Percentiles rank a stretch among this genome's conserved stretches.
phyloP scores from a whole-genome alignment of 2,797 vertebrate species.

The Brotula barbata region DNA sequence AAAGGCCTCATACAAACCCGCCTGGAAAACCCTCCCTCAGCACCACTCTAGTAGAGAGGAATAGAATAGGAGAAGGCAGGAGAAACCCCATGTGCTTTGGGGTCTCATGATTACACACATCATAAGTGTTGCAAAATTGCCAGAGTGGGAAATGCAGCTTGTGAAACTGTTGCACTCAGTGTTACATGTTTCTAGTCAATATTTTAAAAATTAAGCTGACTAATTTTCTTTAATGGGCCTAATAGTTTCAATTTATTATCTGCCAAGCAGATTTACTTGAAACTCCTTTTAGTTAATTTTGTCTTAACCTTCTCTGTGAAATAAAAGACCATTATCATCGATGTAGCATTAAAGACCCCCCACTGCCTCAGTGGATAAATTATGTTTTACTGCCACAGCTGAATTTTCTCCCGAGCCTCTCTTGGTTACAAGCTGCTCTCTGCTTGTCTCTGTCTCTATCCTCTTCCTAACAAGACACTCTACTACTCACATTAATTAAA shows the following conservation, averaged over 20 bases:
- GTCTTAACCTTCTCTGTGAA: slow-evolving; percentile 66
- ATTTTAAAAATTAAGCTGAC: too few species aligned
- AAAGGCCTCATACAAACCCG: slow-evolving; percentile 65
- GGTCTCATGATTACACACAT: slow-evolving; percentile 41
- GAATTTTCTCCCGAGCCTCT: slow-evolving; percentile 73
- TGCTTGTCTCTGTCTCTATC: slow-evolving; percentile 76
- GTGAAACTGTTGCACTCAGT: slow-evolving; percentile 1
- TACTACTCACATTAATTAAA: slow-evolving; percentile 97
- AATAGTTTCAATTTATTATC: slow-evolving; percentile 26
- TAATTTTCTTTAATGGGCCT: too few species aligned
- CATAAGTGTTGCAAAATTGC: slow-evolving; percentile 35
- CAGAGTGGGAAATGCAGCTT: slow-evolving; percentile 6
- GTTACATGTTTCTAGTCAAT: too few species aligned
- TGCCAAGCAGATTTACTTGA: slow-evolving; percentile 81
- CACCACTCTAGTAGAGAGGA: slow-evolving; percentile 66
- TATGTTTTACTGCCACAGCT: slow-evolving; percentile 83
- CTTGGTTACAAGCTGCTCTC: slow-evolving; percentile 20
- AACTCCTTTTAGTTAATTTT: slow-evolving; percentile 78
- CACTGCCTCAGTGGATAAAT: slow-evolving; percentile 76
- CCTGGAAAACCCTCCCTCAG: slow-evolving; percentile 56
- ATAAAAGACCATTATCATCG: too few species aligned
- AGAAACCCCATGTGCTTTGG: slow-evolving; percentile 45
- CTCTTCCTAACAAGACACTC: slow-evolving; percentile 88
- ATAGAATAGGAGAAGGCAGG: slow-evolving; percentile 43
- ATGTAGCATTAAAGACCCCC: slow-evolving; percentile 76